These are phyloP conservation scores for Scolopax rusticola DNA, from an alignment of 2,797 vertebrate genomes.

Conservation along the genomic window DNA sequence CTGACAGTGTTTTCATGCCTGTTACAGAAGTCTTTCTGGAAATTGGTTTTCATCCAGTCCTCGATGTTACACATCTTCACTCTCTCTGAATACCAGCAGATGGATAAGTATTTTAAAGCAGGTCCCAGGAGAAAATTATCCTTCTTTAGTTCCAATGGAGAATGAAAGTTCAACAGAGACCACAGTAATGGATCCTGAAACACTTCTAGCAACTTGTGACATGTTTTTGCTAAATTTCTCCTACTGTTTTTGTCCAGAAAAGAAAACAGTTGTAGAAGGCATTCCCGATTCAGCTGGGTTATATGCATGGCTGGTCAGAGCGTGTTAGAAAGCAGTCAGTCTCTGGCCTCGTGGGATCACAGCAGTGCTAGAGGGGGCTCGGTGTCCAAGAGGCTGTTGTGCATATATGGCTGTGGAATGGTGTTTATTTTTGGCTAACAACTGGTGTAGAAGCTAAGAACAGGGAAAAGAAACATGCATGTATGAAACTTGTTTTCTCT, in stretches of 20 bases:
- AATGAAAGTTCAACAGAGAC: conserved; percentile 86
- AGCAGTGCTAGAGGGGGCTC: conserved; percentile 72
- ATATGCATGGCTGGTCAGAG: conserved; percentile 82
- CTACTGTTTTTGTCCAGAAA: conserved; percentile 93
- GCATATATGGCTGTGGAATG: conserved; percentile 92
- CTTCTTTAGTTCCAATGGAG: conserved; percentile 85
- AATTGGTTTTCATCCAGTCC: conserved; percentile 91
- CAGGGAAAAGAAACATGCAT: background rate
- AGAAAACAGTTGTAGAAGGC: conserved; percentile 93
- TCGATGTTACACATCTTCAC: conserved; percentile 96
- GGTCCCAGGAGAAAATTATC: conserved; percentile 91
- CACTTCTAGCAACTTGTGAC: conserved; percentile 80
- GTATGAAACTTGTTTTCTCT: background rate
- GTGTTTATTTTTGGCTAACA: conserved; percentile 91
- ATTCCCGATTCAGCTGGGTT: conserved; percentile 89
- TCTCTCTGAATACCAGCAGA: conserved; percentile 93
- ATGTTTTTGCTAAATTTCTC: conserved; percentile 86
- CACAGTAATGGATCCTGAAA: conserved; percentile 91
- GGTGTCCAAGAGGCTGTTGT: conserved; percentile 76
- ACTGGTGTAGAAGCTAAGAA: conserved; percentile 81
- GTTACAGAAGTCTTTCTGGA: conserved; percentile 92
- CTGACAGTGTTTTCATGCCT: conserved; percentile 87
- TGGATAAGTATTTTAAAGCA: conserved; percentile 84
- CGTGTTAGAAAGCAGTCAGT: conserved; percentile 1
- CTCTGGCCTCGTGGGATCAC: background rate